phyloP scores from a whole-genome alignment of 2,888 invertebrate species.

The Campoletis raptor region DNA sequence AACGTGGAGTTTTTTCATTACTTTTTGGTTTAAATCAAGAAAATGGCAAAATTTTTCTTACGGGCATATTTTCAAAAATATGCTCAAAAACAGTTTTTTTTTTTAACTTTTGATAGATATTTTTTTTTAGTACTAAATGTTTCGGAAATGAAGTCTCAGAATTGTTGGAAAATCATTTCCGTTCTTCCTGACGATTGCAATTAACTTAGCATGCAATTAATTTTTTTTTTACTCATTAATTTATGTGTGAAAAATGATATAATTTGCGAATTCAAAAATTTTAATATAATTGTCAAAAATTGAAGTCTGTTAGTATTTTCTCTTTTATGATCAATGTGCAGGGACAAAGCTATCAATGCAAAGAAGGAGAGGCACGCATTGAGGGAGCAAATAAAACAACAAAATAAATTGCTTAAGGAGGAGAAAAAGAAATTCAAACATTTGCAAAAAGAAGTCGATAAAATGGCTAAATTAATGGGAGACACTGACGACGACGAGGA shows the following conservation, averaged over 20 bases:
- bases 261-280: neutral
- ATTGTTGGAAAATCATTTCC: neutral
- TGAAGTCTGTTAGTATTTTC: neutral
- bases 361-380: slow-evolving; percentile 92
- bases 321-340: slow-evolving; percentile 72
- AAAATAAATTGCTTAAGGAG: slow-evolving; percentile 91
- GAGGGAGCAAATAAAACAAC: slow-evolving; percentile 93
- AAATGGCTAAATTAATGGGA: slow-evolving; percentile 95
- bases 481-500: slow-evolving; percentile 91
- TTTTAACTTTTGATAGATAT: neutral
- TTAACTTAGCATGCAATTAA: neutral
- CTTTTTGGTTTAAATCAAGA: neutral
- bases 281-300: neutral
- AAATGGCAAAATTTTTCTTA: no score
- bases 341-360: slow-evolving; percentile 90
- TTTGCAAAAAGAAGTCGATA: slow-evolving; percentile 94
- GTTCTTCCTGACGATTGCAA: neutral
- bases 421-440: slow-evolving; percentile 94
- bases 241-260: neutral
- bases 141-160: neutral
- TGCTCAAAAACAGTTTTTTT: no score
- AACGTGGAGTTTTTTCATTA: neutral
- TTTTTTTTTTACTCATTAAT: neutral
- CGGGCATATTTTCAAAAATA: neutral
- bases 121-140: neutral